Conservation (phyloP, 2,888 invertebrate genomes). For the Rhodophaea formosa region DNA sequence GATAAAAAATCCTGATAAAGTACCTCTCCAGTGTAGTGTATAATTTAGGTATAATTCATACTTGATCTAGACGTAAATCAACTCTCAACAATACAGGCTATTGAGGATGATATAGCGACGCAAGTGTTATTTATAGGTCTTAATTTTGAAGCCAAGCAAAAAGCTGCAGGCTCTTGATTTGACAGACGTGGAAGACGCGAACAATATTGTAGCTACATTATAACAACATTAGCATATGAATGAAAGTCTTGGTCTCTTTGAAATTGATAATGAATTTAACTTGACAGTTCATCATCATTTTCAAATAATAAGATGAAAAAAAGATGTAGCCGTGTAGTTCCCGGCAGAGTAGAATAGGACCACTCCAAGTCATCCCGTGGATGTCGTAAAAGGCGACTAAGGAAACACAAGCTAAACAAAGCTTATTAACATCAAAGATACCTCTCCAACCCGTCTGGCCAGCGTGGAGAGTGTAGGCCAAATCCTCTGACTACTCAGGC, state of each 20-base stretch:
- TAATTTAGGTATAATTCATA: constrained; percentile 2
- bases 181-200: background rate
- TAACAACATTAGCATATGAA: background rate
- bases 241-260: background rate
- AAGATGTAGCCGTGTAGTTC: too few species aligned
- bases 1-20: constrained; percentile 11
- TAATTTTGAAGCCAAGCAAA: background rate
- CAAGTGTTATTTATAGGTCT: constrained; percentile 1
- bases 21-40: background rate
- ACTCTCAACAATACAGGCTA: background rate
- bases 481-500: too few species aligned
- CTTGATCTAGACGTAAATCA: constrained; percentile 3
- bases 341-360: too few species aligned
- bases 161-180: background rate
- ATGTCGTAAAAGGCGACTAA: too few species aligned
- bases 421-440: too few species aligned
- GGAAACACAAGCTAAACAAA: too few species aligned
- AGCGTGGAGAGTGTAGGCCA: too few species aligned
- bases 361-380: too few species aligned
- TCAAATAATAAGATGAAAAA: too few species aligned
- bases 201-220: background rate
- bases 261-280: background rate
- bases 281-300: too few species aligned
- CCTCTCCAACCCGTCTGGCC: too few species aligned
- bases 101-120: constrained; percentile 7